Evolutionary conservation across 1,140 invertebrate species (phyloP).

Genomic region (Listronotus oregonensis): DNA sequence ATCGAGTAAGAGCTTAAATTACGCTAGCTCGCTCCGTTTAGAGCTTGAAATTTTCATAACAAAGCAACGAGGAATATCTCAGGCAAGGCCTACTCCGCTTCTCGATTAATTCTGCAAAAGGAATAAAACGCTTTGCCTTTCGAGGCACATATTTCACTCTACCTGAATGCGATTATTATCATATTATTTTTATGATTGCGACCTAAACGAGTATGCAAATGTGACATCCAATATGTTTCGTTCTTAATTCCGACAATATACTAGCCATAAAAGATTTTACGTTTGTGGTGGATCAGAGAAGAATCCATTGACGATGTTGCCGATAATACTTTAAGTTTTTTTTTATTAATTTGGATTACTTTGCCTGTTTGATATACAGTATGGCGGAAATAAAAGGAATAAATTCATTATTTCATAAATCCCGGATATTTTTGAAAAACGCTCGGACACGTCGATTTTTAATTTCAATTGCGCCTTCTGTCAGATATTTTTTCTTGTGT

Average conservation of each 20-base stretch:
- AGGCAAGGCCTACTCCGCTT: conserved; percentile 12
- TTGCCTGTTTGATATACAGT: neutral
- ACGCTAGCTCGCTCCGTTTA: conserved; percentile 31
- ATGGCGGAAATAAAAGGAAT: too few relatives aligned
- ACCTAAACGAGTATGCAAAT: conserved; percentile 45
- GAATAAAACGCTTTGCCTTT: conserved; percentile 28
- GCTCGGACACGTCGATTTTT: too few relatives aligned
- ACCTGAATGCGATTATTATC: conserved; percentile 46
- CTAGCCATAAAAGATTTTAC: conserved; percentile 44
- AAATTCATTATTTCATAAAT: too few relatives aligned
- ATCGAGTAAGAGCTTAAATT: conserved; percentile 38
- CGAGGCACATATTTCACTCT: conserved; percentile 41
- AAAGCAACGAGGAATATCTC: conserved; percentile 28
- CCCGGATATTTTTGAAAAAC: too few relatives aligned
- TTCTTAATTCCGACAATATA: conserved; percentile 47
- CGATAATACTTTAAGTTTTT: too few relatives aligned
- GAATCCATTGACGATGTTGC: conserved; percentile 4
- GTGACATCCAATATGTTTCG: conserved; percentile 46
- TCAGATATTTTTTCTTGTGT: too few relatives aligned
- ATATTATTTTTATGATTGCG: conserved; percentile 47
- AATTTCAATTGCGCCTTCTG: too few relatives aligned
- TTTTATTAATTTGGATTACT: neutral
- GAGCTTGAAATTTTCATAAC: conserved; percentile 41
- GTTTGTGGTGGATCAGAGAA: conserved; percentile 30
- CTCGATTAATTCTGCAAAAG: conserved; percentile 36